These are phyloP conservation scores for Sebastolobus alascanus DNA, from an alignment of 2,797 vertebrate species.

Conservation along the genomic window DNA sequence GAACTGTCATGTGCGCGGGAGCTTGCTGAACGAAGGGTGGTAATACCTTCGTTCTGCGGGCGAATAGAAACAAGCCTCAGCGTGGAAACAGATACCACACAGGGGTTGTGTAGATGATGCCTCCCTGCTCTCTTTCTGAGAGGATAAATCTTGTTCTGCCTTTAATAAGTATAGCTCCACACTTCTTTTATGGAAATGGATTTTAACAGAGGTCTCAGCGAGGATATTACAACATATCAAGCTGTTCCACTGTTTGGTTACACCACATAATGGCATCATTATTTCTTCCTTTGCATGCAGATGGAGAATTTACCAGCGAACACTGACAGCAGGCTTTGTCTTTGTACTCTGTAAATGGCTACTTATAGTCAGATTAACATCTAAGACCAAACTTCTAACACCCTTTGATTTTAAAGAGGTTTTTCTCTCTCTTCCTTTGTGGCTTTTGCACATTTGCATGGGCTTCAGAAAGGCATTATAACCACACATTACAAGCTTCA, in stretches of 20 bases:
- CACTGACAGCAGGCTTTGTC: conserved; percentile 58
- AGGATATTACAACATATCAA: conserved; percentile 78
- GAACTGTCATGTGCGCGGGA: conserved; percentile 83
- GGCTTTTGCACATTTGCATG: conserved; percentile 47
- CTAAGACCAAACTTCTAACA: conserved; percentile 60
- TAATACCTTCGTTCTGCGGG: conserved; percentile 75
- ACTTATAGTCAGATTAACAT: conserved; percentile 77
- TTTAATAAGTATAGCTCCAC: conserved; percentile 65
- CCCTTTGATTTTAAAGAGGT: conserved; percentile 61
- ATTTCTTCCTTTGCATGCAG: conserved; percentile 70
- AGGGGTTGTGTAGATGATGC: conserved; percentile 39
- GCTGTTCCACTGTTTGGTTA: conserved; percentile 72
- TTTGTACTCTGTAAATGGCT: conserved; percentile 76
- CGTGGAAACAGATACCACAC: conserved; percentile 54
- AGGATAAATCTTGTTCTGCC: conserved; percentile 65
- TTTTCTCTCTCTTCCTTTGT: conserved; percentile 30
- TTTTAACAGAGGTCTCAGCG: conserved; percentile 70
- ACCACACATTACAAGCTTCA: conserved; percentile 43
- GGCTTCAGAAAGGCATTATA: conserved; percentile 42
- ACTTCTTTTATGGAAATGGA: conserved; percentile 75
- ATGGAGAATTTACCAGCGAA: conserved; percentile 55
- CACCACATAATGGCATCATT: conserved; percentile 77
- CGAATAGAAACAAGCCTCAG: conserved; percentile 63
- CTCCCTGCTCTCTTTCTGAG: conserved; percentile 38
- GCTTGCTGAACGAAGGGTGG: conserved; percentile 72